Evolutionary conservation across 2,113 vertebrate species (phyloP), one percentile per base, ranked within the genome.

Genomic region (Anolis sagrei): DNA sequence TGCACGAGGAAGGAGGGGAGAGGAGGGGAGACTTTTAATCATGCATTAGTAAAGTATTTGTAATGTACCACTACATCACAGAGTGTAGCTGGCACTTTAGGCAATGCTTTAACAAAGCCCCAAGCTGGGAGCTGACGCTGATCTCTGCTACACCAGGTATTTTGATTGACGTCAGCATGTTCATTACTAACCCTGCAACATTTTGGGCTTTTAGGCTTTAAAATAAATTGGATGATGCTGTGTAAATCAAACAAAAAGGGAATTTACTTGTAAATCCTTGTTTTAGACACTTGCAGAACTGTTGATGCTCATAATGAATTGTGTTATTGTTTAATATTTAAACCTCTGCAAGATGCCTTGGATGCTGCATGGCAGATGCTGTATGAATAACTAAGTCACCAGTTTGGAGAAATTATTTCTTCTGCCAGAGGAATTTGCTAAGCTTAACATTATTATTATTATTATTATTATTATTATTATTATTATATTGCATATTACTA

Each of bases 31-130:
- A 34, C 85, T 92, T 90, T 92, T 92, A 93, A 93, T 93, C 91
- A 92, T 85, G 91, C 92, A 93, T 94, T 94, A 94, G 93, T 88
- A 93, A 92, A 93, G 90, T 88, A 90, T 94, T 94, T 93, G 91
- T 88, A 89, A 66, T 92, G 87, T 1, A 19, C 0, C 16, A 79
- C 81, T 86, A 89, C 91, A 94, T 94, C 78, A 93, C 90, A 93
- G 83, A 0, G 1, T 84, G 23, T 85, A 89, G 93, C 89, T 88
- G 87, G 91, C 89, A 83, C 88, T 90, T 90, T 84, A 90, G 86
- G 82, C 87, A 85, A 90, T 83, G 91, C 91, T 90, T 90, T 68
- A 91, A 89, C 88, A 89, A 83, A 91, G 86, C 80, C 88, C 87
- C 93, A 92, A 93, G 89, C 88, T 89, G 90, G 89, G 88, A 88